Evolutionary conservation across 2,888 invertebrate species (phyloP), one percentile per base, ranked within the genome.

Genomic region (Tortrix viridana): DNA sequence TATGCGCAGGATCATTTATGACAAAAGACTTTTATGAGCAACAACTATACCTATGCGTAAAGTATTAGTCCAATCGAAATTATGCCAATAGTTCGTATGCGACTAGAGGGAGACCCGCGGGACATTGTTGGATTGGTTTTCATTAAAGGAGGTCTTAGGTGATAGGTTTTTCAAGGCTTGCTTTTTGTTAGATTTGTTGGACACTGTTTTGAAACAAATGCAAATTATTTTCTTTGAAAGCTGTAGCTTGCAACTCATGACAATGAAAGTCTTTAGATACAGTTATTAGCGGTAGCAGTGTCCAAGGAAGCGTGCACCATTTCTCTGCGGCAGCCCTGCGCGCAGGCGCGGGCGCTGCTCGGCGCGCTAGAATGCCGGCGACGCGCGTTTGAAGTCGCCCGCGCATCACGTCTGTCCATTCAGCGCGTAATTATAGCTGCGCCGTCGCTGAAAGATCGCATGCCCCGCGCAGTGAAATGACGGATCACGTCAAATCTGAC

Each of bases 361-460:
- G 68, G 74, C 74, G 80, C 74, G 67, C 80, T 74, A 77, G 79
- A 77, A 82, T 81, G 70, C 71, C 60, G 69, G 66, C 66, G 50
- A 72, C 71, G 83, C 79, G 78, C 72, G 80, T 82, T 80, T 81
- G 80, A 79, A 74, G 80, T 75, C 54, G 41, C 41, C 60, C 67
- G 67, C 65, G 58, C 63, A 53, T 61, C 46, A 56, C 63, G 60
- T 58, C 61, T 58, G 71, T 64, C 72, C 69, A 68, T 69, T 69
- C 68, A 72, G 68, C 55, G 53, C 48, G 63, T 76, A 76, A 78
- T 76, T 74, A 77, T 75, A 78, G 71, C 70, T 14, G 43, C 50
- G 53, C 59, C 26, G 9, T 19, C 54, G 50, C 57, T 64, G 61
- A 62, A 47, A 57, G 61, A 62, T 49, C 48, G 56, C 38, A 44